A percentile compares a stretch with the other conserved stretches of the same genome.
Conservation (phyloP, 2,888 invertebrate species). For the Oligia fasciuncula region DNA sequence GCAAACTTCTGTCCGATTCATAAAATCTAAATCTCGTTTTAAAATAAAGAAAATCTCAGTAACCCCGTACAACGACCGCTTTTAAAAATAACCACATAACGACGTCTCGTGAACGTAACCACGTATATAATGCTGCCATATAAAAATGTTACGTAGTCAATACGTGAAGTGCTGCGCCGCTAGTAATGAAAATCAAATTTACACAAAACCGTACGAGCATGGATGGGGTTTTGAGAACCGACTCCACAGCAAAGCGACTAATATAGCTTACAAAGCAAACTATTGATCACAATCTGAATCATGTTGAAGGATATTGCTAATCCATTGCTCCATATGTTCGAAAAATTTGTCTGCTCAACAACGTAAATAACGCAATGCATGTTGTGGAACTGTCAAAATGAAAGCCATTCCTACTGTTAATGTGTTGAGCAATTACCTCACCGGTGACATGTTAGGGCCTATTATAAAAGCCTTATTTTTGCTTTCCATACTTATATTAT, state of each 20-base stretch:
- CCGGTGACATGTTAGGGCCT: background rate
- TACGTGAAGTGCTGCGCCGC: conserved; percentile 55
- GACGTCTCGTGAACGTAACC: conserved; percentile 1
- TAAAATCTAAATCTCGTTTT: background rate
- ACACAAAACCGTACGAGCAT: conserved; percentile 61
- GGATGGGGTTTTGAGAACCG: conserved; percentile 10
- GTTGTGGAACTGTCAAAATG: background rate
- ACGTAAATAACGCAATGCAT: background rate
- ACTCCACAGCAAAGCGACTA: conserved; percentile 11
- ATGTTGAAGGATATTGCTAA: background rate
- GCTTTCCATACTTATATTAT: background rate
- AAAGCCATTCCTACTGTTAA: background rate
- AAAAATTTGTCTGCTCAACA: background rate
- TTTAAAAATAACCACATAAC: conserved; percentile 22
- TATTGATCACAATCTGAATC: background rate
- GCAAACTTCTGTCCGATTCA: background rate
- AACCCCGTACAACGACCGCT: background rate
- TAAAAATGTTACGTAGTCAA: conserved; percentile 59
- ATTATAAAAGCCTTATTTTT: background rate
- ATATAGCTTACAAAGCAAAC: background rate
- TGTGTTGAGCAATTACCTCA: background rate
- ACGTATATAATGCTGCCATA: conserved; percentile 39
- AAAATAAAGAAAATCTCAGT: background rate
- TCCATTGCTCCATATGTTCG: background rate
- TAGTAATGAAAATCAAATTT: conserved; percentile 73